Evolutionary conservation across 2,797 vertebrate species (phyloP), one percentile per base, ranked within the genome.

Genomic region (Bovichtus variegatus): DNA sequence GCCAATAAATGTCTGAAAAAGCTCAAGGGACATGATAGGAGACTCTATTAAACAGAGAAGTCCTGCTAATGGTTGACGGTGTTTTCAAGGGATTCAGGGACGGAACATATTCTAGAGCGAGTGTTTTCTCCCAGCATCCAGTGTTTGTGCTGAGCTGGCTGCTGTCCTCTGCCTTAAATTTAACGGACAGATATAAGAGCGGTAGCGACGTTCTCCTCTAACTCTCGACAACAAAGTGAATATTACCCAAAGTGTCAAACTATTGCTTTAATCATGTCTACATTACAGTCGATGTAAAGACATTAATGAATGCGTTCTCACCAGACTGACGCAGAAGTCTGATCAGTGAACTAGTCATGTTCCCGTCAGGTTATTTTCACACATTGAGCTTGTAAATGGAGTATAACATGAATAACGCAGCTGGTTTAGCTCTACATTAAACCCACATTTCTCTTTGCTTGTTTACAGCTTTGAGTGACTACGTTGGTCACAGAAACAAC

Each of bases 361-460:
- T 51, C 50, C 50, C 34, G 41, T 21, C 11, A n/a, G 11, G 29
- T 41, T 41, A 23, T 51, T 51, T 21, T 19, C n/a, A 23, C 27
- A 34, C 40, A 46, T 54, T n/a, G 38, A 55, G 16, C 29, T 40
- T 68, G 49, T 67, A 19, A 61, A 31, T 47, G 10, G 13, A 16
- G 19, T n/a, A 19, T 19, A 34, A 36, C 41, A 57, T 31, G 7
- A 51, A 49, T 43, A 23, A 27, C 16, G 15, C 3, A 50, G 44
- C 31, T 36, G n/a, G 16, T 38, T 71, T 36, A 44, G 7, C 31
- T 76, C 21, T 38, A 16, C 25, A 72, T 55, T 47, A 4, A 47
- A 31, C 19, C 36, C 16, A 41, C 29, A 18, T 51, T 15, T 21
- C 13, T 31, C 25, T 63, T 40, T 21, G 9, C 38, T 21, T 46